phyloP scores from a whole-genome alignment of 30 jellyfish, hydroid and myxozoan genomes.

The Sanderia malayensis region DNA sequence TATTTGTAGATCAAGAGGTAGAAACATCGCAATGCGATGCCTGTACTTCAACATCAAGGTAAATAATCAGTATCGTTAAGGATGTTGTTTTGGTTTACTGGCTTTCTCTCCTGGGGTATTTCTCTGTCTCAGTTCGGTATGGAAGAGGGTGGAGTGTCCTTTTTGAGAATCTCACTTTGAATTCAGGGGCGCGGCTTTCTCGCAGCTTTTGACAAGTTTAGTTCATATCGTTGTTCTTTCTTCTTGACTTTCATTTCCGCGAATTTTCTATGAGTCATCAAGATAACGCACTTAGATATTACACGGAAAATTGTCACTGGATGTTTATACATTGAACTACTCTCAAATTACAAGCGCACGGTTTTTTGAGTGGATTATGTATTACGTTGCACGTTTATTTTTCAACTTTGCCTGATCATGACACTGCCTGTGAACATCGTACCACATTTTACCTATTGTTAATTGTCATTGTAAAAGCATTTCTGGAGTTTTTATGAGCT shows the following conservation, averaged over 20 bases:
- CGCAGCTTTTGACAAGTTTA: conserved; percentile 68
- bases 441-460: too few relatives aligned
- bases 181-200: conserved; percentile 71
- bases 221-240: conserved; percentile 29
- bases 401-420: too few relatives aligned
- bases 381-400: too few relatives aligned
- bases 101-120: neutral
- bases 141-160: conserved; percentile 62
- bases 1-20: conserved; percentile 47
- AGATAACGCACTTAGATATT: too few relatives aligned
- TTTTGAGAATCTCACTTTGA: conserved; percentile 13
- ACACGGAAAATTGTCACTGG: too few relatives aligned
- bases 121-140: too few relatives aligned
- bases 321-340: too few relatives aligned
- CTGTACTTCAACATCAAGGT: conserved; percentile 85
- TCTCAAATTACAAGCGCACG: too few relatives aligned
- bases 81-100: neutral
- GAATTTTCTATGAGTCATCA: neutral
- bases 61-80: neutral
- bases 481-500: too few relatives aligned
- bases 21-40: conserved; percentile 68
- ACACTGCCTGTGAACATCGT: too few relatives aligned
- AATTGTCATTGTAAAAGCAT: too few relatives aligned
- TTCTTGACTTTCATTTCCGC: neutral
- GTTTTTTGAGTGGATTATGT: too few relatives aligned